phyloP scores from a whole-genome alignment of 2,113 vertebrate species.

The Eulemur macaco region DNA sequence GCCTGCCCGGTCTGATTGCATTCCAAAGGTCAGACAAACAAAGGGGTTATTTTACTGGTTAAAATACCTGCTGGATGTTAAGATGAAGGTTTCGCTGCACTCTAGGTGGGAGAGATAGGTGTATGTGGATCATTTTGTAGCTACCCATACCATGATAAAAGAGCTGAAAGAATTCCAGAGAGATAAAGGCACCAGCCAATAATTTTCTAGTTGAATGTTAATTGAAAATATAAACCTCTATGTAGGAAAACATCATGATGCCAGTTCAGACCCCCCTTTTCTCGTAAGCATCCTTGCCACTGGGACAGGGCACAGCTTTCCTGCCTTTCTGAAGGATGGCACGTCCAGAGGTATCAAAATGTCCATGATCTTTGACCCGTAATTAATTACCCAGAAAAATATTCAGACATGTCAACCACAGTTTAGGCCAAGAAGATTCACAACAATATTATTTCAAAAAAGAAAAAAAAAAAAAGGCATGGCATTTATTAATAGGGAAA shows the following conservation, averaged over 20 bases:
- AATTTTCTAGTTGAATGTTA: not conserved
- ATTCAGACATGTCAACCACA: not conserved
- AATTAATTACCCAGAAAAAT: not conserved
- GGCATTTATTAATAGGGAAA: not conserved
- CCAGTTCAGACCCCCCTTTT: not conserved
- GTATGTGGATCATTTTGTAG: not conserved
- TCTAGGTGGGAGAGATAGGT: not conserved
- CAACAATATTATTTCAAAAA: not conserved
- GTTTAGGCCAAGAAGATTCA: not conserved
- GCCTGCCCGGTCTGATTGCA: not conserved
- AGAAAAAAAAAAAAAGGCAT: not conserved
- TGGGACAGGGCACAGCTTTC: accelerated
- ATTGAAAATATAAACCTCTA: not conserved
- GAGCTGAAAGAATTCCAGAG: not conserved
- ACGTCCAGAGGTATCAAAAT: not conserved
- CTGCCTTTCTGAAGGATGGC: not conserved
- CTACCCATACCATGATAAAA: not conserved
- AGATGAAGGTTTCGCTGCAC: not conserved
- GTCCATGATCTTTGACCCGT: not conserved
- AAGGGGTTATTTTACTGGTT: not conserved
- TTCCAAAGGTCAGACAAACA: not conserved
- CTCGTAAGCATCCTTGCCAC: not conserved
- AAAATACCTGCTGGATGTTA: not conserved
- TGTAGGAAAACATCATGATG: accelerated
- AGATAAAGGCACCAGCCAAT: not conserved